Percentiles rank a stretch among this genome's conserved stretches.
Evolutionary conservation across 1,140 invertebrate species (phyloP).

Genomic region (Euura saliciscinereae): DNA sequence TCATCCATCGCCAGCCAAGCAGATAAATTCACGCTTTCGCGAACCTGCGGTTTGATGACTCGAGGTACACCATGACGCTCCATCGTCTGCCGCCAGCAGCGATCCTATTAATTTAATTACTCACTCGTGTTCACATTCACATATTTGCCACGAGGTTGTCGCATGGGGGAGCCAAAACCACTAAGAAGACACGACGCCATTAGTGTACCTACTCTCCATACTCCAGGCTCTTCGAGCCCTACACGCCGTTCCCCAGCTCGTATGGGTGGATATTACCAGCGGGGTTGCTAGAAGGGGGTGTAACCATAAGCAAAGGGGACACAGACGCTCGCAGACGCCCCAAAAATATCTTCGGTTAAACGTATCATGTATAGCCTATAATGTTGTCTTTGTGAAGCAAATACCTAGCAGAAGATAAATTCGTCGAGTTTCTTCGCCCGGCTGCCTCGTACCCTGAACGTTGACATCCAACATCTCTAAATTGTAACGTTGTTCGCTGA

Average conservation of each 20-base stretch:
- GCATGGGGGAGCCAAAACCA: neutral
- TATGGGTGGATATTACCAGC: no score
- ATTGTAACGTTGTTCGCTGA: neutral
- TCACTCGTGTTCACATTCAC: slow-evolving; percentile 3
- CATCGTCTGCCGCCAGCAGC: neutral
- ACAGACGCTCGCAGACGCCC: no score
- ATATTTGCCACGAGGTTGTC: neutral
- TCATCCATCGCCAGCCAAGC: no score
- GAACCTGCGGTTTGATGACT: neutral
- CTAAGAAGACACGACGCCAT: neutral
- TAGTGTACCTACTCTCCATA: neutral
- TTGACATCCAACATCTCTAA: neutral
- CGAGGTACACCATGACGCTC: neutral
- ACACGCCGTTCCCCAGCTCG: neutral
- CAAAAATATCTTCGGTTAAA: neutral
- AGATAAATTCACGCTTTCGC: no score
- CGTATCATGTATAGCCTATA: neutral
- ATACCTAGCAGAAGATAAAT: neutral
- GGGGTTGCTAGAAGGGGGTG: neutral
- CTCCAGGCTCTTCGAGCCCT: neutral
- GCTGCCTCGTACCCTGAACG: neutral
- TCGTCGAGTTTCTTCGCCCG: neutral
- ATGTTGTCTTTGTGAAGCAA: neutral
- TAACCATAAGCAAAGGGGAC: neutral
- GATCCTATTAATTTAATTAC: slow-evolving; percentile 6